A percentile compares a stretch with the other conserved stretches of the same genome.
Conservation (phyloP, 2,113 vertebrate species). For the Burhinus oedicnemus region DNA sequence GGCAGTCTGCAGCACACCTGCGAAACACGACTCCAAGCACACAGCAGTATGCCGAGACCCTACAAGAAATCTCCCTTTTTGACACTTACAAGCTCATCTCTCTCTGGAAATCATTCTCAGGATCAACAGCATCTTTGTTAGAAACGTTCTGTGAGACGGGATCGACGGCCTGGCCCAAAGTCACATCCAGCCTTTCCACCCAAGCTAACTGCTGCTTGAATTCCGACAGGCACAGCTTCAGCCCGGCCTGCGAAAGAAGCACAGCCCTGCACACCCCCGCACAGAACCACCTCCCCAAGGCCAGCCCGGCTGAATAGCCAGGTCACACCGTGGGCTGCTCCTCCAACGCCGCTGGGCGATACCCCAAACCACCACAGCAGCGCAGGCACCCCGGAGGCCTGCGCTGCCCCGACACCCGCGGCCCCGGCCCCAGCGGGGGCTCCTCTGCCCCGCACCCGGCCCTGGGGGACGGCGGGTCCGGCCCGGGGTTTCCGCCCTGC, state of each 20-base stretch:
- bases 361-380: background rate
- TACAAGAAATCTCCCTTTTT: background rate
- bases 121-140: conserved; percentile 64
- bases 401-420: no score
- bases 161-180: conserved; percentile 67
- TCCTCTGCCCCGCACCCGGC: background rate
- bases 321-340: background rate
- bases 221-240: conserved; percentile 86
- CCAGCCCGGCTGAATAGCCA: accelerated
- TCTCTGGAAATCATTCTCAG: conserved; percentile 93
- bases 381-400: accelerated
- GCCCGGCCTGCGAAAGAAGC: conserved; percentile 75
- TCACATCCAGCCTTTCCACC: conserved; percentile 92
- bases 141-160: conserved; percentile 24
- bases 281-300: background rate
- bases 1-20: background rate
- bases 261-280: background rate
- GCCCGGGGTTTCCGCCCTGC: no score
- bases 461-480: background rate
- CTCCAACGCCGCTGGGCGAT: background rate
- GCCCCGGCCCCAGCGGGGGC: background rate
- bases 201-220: conserved; percentile 85
- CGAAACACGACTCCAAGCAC: accelerated
- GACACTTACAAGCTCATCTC: conserved; percentile 95
- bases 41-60: accelerated